Conservation (phyloP, 2,113 vertebrate genomes). For the Gopherus evgoodei region DNA sequence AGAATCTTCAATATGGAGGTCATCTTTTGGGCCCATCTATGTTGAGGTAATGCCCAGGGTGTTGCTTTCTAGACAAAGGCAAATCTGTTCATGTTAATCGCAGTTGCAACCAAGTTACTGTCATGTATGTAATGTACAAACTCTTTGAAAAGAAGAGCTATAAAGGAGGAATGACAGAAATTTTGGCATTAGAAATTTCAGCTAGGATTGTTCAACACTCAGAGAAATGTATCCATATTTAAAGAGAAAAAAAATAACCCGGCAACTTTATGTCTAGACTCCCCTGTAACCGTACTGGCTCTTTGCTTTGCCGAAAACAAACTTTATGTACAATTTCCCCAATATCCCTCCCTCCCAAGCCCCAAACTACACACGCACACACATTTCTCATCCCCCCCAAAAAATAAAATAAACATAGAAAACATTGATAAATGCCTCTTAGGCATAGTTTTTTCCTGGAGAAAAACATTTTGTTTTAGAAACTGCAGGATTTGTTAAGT, state of each 20-base stretch:
- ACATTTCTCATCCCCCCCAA: not conserved
- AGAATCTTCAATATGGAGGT: not conserved
- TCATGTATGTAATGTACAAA: rapidly evolving
- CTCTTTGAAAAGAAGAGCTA: not conserved
- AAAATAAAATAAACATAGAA: not conserved
- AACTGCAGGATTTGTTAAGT: not conserved
- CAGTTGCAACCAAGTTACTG: not conserved
- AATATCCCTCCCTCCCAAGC: not conserved
- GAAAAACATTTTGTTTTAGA: not conserved
- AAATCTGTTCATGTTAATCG: not conserved
- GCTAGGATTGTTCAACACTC: not conserved
- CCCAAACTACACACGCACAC: not conserved
- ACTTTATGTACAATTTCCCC: not conserved
- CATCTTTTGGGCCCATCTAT: rapidly evolving
- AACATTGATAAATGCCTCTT: not conserved
- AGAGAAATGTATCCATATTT: not conserved
- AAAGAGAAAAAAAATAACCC: not conserved
- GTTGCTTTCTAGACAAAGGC: constrained; percentile 31
- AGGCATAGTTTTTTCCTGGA: not conserved
- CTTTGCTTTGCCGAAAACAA: not conserved
- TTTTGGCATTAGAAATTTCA: not conserved
- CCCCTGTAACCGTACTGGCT: not conserved
- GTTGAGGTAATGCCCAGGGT: not conserved
- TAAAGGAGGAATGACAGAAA: not conserved
- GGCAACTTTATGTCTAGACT: rapidly evolving